Conservation (phyloP, 2,888 invertebrate species). For the Drosophila parthenogenetica region DNA sequence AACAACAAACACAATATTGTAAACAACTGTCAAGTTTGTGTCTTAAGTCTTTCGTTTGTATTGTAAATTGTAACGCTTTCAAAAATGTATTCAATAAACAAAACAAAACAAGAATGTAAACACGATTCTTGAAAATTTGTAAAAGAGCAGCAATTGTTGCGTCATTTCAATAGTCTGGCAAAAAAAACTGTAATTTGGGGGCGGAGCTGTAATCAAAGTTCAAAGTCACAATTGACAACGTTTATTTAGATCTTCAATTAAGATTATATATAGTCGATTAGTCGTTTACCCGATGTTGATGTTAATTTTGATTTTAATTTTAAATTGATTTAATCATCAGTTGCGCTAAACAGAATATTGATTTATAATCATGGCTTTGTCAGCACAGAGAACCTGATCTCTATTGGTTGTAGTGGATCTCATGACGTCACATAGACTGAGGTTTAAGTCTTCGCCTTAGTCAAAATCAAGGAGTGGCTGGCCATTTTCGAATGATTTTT, state of each 20-base stretch:
- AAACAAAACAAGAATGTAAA: conserved; percentile 19
- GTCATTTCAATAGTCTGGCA: conserved; percentile 14
- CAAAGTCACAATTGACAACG: conserved; percentile 9
- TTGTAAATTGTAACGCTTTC: conserved; percentile 12
- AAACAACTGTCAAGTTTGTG: conserved; percentile 49
- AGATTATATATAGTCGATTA: conserved; percentile 32
- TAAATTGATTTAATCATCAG: conserved; percentile 23
- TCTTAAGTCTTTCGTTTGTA: conserved; percentile 69
- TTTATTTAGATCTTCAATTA: conserved; percentile 26
- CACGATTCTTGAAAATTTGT: conserved; percentile 6
- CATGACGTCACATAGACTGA: conserved; percentile 33
- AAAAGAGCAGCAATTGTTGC: conserved; percentile 14
- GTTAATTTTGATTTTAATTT: no score
- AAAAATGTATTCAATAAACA: neutral
- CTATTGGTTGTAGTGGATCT: neutral
- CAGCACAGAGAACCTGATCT: conserved; percentile 40
- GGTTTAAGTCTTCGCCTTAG: neutral
- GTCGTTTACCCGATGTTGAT: neutral
- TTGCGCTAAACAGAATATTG: conserved; percentile 17
- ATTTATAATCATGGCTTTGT: conserved; percentile 35
- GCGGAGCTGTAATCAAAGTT: neutral
- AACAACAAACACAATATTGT: conserved; percentile 15
- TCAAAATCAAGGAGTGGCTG: conserved; percentile 36
- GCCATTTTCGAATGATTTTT: conserved; percentile 18
- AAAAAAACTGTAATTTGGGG: conserved; percentile 10